A percentile compares a stretch with the other conserved stretches of the same genome.
These are phyloP conservation scores for Xestia ashworthii DNA, from an alignment of 2,888 invertebrate genomes.

Conservation along the genomic window DNA sequence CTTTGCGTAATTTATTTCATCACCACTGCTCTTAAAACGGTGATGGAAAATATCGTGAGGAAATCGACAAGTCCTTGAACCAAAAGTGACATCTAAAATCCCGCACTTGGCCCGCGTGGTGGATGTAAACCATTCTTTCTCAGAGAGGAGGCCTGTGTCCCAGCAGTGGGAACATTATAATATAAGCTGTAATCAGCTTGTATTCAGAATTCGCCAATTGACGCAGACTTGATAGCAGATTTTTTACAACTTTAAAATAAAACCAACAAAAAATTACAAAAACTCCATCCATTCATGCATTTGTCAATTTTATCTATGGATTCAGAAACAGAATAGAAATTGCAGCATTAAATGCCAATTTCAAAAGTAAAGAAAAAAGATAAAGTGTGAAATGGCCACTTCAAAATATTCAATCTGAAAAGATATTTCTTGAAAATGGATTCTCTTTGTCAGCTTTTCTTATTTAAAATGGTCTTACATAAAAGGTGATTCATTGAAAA, in stretches of 20 bases:
- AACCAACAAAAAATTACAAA: not conserved
- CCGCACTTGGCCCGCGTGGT: too few species aligned
- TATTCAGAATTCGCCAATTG: too few species aligned
- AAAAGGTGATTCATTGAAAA: not conserved
- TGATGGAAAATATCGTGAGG: too few species aligned
- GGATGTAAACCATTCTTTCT: too few species aligned
- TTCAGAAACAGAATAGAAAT: not conserved
- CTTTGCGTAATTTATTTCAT: too few species aligned
- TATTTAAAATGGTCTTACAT: not conserved
- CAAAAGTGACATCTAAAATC: too few species aligned
- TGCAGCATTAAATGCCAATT: not conserved
- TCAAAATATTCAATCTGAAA: slow-evolving; percentile 19
- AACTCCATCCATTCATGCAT: not conserved
- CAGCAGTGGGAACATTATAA: too few species aligned
- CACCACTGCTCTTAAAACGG: too few species aligned
- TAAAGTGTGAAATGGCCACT: not conserved
- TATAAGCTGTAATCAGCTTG: too few species aligned
- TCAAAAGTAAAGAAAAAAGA: not conserved
- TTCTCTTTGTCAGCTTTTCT: not conserved
- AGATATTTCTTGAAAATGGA: not conserved
- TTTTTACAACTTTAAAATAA: not conserved
- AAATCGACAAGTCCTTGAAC: too few species aligned
- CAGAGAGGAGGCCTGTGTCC: too few species aligned
- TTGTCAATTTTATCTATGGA: not conserved
- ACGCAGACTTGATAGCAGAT: not conserved